phyloP scores from a whole-genome alignment of 1,140 invertebrate species.

The Caenorhabditis briggsae region DNA sequence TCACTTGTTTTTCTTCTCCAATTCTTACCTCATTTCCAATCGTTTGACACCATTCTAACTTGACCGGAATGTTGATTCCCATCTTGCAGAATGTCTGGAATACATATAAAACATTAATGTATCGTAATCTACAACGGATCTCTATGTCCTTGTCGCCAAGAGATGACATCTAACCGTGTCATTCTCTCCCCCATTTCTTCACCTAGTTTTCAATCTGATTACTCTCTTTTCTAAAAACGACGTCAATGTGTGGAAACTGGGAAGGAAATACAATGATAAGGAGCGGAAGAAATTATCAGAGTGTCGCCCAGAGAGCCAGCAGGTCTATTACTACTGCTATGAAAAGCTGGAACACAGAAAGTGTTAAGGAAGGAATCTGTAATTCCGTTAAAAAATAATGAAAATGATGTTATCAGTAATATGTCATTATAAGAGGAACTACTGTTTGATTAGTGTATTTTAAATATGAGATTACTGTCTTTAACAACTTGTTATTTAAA shows the following conservation, averaged over 20 bases:
- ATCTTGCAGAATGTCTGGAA: slow-evolving; percentile 41
- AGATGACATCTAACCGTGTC: slow-evolving; percentile 53
- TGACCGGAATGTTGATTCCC: slow-evolving; percentile 34
- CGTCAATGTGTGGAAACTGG: not conserved
- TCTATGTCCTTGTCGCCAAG: not conserved
- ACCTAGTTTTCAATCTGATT: not conserved
- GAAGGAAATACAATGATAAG: not conserved
- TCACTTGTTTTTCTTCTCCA: no score
- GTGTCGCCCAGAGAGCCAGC: no score
- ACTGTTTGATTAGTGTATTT: no score
- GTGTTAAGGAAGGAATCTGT: no score
- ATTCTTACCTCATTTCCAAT: slow-evolving; percentile 18
- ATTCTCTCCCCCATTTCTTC: not conserved
- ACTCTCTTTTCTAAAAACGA: not conserved
- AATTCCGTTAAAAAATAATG: no score
- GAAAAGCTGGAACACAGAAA: no score
- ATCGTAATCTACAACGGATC: not conserved
- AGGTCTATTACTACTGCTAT: no score
- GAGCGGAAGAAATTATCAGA: slow-evolving; percentile 51
- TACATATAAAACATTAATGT: not conserved
- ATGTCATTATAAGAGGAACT: no score
- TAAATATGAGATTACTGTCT: no score
- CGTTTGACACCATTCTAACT: not conserved
- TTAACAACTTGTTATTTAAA: no score
- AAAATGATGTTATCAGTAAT: no score